phyloP scores from a whole-genome alignment of 2,797 vertebrate species.

The Lutjanus campechanus region DNA sequence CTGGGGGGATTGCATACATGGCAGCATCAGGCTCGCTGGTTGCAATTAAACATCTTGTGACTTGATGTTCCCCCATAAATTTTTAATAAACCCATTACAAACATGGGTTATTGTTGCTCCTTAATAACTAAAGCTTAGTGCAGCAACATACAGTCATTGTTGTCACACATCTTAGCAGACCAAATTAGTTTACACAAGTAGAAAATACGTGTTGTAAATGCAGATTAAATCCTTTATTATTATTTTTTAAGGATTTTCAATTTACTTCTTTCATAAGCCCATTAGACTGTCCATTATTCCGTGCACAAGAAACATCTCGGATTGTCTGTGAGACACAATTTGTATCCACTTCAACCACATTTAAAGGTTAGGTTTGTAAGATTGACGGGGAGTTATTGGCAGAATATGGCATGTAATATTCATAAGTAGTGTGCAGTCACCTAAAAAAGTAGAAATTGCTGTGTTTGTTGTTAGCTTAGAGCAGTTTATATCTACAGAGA shows the following conservation, averaged over 20 bases:
- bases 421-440: no score
- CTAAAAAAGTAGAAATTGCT: no score
- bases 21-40: conserved; percentile 27
- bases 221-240: neutral
- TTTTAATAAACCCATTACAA: conserved; percentile 65
- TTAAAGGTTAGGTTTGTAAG: neutral
- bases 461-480: no score
- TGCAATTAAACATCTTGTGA: conserved; percentile 65
- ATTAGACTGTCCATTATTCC: neutral
- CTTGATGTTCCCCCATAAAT: conserved; percentile 56
- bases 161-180: neutral
- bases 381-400: no score
- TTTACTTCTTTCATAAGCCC: neutral
- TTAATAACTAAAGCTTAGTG: conserved; percentile 7
- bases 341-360: neutral
- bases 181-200: neutral
- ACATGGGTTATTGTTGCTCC: conserved; percentile 37
- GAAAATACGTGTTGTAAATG: neutral
- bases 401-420: no score
- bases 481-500: no score
- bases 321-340: neutral
- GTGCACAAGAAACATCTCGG: neutral
- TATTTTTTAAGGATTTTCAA: no score
- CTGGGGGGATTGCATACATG: conserved; percentile 32
- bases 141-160: neutral